A percentile compares a stretch with the other conserved stretches of the same genome.
These are phyloP conservation scores for Aphidoletes aphidimyza DNA, from an alignment of 2,888 invertebrate species.

Conservation along the genomic window DNA sequence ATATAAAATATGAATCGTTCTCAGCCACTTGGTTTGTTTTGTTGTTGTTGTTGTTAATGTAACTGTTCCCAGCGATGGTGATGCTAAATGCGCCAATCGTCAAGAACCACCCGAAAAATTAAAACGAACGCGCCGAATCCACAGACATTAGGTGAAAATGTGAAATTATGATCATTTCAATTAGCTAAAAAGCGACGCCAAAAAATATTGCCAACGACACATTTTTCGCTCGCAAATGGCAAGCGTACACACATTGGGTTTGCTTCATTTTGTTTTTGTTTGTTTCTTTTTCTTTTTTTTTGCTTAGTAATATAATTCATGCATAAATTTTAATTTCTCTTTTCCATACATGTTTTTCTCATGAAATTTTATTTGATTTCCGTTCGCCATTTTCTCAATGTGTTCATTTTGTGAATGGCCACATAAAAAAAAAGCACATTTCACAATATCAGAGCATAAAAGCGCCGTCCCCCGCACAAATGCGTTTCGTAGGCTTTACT, in stretches of 20 bases:
- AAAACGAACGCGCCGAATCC: conserved; percentile 23
- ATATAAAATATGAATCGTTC: neutral
- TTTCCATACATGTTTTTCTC: neutral
- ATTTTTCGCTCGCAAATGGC: too few relatives aligned
- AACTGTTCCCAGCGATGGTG: neutral
- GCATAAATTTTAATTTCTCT: conserved; percentile 17
- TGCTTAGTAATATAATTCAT: neutral
- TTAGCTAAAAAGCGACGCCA: neutral
- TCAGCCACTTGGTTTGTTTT: neutral
- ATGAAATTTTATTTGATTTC: neutral
- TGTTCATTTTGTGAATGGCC: neutral
- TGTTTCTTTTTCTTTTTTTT: too few relatives aligned
- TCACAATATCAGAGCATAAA: too few relatives aligned
- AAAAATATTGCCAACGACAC: too few relatives aligned
- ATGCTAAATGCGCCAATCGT: neutral
- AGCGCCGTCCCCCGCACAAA: too few relatives aligned
- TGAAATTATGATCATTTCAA: neutral
- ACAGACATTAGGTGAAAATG: neutral
- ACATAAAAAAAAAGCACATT: neutral
- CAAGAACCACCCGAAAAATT: conserved; percentile 29
- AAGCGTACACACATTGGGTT: too few relatives aligned
- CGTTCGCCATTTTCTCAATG: neutral
- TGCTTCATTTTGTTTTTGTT: too few relatives aligned
- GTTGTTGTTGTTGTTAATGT: neutral
- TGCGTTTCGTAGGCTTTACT: too few relatives aligned